Percentiles rank a stretch among this genome's conserved stretches.
phyloP scores from a whole-genome alignment of 2,888 invertebrate species.

The Hartigia nigra region DNA sequence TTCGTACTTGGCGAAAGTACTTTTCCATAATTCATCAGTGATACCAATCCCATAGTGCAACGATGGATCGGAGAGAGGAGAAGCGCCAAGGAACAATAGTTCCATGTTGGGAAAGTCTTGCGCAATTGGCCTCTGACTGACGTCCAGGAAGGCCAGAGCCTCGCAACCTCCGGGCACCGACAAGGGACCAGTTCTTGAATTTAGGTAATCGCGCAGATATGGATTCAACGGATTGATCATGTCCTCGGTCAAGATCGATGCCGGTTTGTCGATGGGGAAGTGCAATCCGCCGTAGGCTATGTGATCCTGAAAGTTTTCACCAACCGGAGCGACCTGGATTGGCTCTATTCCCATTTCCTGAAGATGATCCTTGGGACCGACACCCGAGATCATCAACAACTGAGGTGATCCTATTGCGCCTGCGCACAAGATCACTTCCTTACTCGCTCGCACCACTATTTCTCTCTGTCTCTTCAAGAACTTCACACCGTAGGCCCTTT shows the following conservation, averaged over 20 bases:
- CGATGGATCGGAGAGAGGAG: constrained; percentile 68
- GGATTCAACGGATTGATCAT: constrained; percentile 29
- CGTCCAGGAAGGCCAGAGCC: constrained; percentile 73
- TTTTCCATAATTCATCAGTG: constrained; percentile 69
- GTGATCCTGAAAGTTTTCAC: constrained; percentile 79
- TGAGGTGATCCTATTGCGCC: constrained; percentile 84
- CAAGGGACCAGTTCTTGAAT: constrained; percentile 69
- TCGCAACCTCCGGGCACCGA: constrained; percentile 77
- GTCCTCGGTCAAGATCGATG: constrained; percentile 28
- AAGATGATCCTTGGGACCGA: constrained; percentile 75
- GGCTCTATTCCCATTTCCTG: constrained; percentile 69
- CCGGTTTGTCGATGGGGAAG: constrained; percentile 67
- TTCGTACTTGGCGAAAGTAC: constrained; percentile 70
- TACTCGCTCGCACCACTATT: constrained; percentile 71
- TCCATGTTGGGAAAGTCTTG: constrained; percentile 76
- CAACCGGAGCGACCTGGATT: constrained; percentile 72
- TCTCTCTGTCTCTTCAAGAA: constrained; percentile 69
- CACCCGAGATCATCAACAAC: constrained; percentile 82
- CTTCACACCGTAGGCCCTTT: constrained; percentile 72
- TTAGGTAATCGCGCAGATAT: constrained; percentile 68
- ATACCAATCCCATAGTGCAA: constrained; percentile 70
- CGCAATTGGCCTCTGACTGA: constrained; percentile 69
- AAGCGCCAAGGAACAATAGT: constrained; percentile 71
- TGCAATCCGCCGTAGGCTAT: constrained; percentile 74
- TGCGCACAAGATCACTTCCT: constrained; percentile 80